A percentile compares a stretch with the other conserved stretches of the same genome.
These are phyloP conservation scores for Rugalucina vietnamica DNA, from an alignment of 2,888 invertebrate genomes.

Conservation along the genomic window DNA sequence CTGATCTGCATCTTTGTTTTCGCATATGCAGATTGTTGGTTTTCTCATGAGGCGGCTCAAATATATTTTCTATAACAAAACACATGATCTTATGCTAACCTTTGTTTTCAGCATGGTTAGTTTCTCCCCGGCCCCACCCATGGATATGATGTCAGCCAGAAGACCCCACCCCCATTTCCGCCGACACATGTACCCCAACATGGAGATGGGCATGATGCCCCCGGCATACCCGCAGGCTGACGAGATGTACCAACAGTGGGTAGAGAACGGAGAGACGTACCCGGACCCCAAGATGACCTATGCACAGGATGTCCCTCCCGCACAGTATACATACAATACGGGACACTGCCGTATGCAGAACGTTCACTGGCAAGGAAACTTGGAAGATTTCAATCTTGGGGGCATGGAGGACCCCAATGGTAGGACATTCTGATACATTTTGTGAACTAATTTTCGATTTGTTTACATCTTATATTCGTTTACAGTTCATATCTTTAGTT, in stretches of 20 bases:
- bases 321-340: constrained; percentile 44
- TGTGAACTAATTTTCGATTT: too few relatives aligned
- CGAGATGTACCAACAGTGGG: constrained; percentile 63
- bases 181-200: constrained; percentile 61
- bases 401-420: constrained; percentile 35
- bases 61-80: too few relatives aligned
- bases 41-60: too few relatives aligned
- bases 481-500: too few relatives aligned
- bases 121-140: constrained; percentile 66
- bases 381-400: constrained; percentile 56
- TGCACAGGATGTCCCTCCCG: constrained; percentile 23
- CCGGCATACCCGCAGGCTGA: constrained; percentile 60
- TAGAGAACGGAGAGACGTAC: constrained; percentile 57
- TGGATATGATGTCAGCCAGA: constrained; percentile 69
- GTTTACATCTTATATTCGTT: too few relatives aligned
- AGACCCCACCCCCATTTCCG: constrained; percentile 54
- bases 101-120: constrained; percentile 70
- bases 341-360: constrained; percentile 65
- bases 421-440: too few relatives aligned
- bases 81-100: too few relatives aligned
- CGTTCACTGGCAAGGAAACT: constrained; percentile 57
- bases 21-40: too few relatives aligned
- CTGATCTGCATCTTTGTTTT: too few relatives aligned
- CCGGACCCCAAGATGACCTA: constrained; percentile 30
- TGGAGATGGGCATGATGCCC: constrained; percentile 61